Base-by-base conservation (phyloP, 2,888 invertebrate species). In the Lasioglossum marginatum region DNA sequence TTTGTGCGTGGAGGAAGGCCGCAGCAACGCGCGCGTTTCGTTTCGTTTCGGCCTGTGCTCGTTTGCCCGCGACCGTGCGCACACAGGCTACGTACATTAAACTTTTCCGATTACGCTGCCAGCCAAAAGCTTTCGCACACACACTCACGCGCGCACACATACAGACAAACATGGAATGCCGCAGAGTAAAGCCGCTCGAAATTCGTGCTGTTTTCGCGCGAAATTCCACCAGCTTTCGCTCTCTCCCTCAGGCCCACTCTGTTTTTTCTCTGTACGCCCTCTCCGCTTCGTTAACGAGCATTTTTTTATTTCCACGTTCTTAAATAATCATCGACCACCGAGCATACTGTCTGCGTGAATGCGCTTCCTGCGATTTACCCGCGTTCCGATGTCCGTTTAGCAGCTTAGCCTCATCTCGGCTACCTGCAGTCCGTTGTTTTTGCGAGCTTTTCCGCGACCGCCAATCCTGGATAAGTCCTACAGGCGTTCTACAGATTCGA, bases 11-110 rank as follows among this genome's bases (percentile, higher is more conserved):
- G 6, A 16, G 19, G 1, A 57, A 57, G n/a, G 52, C 10, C 52
- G 52, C n/a, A 1, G 52, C 23, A 19, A 2, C 19, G 10, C n/a
- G n/a, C n/a, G 57, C n/a, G n/a, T 57, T 57, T 57, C 57, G 23
- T 52, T 23, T 52, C 66, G 40, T 70, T 70, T 70, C 43, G n/a
- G 48, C 27, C 57, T 1, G 57, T 16, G 71, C 60, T 31, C 45
- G 76, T 66, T 76, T 66, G 66, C 66, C 66, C 66, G 34, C 23
- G 34, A 66, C 76, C 73, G 23, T 23, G 23, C 23, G 43, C 14
- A 37, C 40, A 57, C 57, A 12, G 57, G 71, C 34, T 71, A 57
- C 71, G 37, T 72, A 60, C 79, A 48, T 63, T 79, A n/a, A 79
- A 73, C 63, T 73, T 45, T 60, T 48, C 63, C 34, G 34, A 43